phyloP scores from a whole-genome alignment of 2,888 invertebrate genomes.

The Monoplex corrugatus region DNA sequence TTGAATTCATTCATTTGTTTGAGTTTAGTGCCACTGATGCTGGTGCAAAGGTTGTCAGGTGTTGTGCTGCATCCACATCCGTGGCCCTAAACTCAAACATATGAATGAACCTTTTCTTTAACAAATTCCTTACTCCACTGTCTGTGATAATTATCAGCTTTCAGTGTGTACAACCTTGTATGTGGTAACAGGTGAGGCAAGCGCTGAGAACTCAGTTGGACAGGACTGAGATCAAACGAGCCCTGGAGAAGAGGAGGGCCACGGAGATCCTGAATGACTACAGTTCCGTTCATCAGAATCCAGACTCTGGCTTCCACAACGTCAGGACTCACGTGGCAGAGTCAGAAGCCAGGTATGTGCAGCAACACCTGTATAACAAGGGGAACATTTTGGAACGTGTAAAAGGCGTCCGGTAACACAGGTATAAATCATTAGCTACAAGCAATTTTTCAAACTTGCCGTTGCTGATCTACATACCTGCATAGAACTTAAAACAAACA shows the following conservation, averaged over 20 bases:
- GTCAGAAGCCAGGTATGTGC: constrained; percentile 45
- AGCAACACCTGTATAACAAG: no score
- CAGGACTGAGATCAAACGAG: neutral
- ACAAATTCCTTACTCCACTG: no score
- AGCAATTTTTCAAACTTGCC: neutral
- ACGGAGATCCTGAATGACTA: constrained; percentile 14
- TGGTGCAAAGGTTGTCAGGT: no score
- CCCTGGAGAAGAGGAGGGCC: neutral
- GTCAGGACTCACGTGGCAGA: constrained; percentile 18
- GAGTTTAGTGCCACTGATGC: no score
- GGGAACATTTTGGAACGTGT: no score
- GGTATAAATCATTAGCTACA: neutral
- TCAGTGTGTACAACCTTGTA: no score
- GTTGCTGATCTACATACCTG: neutral
- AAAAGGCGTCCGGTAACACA: no score
- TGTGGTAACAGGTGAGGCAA: constrained; percentile 33
- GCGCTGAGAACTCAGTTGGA: constrained; percentile 25
- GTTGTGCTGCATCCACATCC: no score
- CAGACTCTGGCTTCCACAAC: constrained; percentile 4
- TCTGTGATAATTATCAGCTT: no score
- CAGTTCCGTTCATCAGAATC: neutral
- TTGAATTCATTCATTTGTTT: no score
- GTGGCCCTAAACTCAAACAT: no score
- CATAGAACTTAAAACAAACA: neutral
- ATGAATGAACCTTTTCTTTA: no score